Percentiles rank a stretch among this genome's conserved stretches.
Conservation (phyloP, 2,888 invertebrate species). For the Hesperia comma region DNA sequence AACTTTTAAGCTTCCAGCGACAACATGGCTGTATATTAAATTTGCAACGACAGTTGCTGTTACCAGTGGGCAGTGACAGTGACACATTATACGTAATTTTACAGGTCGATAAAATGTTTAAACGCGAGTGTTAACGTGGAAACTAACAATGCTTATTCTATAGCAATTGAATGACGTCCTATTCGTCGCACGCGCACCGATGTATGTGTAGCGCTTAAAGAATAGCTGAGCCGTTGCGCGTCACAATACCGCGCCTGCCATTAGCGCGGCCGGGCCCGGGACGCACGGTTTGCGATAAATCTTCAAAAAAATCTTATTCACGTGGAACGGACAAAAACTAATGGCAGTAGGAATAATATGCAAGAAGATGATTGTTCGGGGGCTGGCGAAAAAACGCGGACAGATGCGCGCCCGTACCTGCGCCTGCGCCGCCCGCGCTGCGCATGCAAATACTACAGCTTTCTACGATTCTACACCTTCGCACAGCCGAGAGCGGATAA, state of each 20-base stretch:
- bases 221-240: constrained; percentile 23
- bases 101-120: no score
- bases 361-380: constrained; percentile 59
- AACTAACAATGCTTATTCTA: no score
- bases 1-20: no score
- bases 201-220: background rate
- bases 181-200: constrained; percentile 15
- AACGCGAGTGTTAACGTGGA: no score
- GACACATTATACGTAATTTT: no score
- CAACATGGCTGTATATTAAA: no score
- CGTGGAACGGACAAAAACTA: constrained; percentile 55
- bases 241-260: constrained; percentile 31
- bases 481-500: no score
- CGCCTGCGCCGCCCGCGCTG: constrained; percentile 59
- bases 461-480: no score
- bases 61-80: no score
- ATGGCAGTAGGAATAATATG: constrained; percentile 63
- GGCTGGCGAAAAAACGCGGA: constrained; percentile 49
- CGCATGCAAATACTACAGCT: constrained; percentile 57
- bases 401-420: constrained; percentile 55
- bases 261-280: constrained; percentile 16
- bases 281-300: constrained; percentile 57
- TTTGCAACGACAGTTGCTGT: no score
- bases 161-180: background rate
- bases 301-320: constrained; percentile 60